Conservation (phyloP, 1,140 invertebrate genomes). For the Chironomus striatipennis region DNA sequence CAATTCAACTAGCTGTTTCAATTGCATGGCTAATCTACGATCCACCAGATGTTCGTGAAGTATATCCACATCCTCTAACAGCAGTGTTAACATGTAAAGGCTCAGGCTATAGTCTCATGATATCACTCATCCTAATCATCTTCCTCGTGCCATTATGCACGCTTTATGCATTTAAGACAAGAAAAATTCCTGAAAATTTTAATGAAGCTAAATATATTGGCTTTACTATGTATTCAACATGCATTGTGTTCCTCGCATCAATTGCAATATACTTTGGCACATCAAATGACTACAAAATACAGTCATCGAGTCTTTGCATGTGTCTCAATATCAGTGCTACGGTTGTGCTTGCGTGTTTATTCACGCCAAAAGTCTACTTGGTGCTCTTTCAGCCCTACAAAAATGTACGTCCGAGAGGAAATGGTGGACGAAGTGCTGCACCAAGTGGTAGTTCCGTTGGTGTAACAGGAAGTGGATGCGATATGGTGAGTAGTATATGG, state of each 20-base stretch:
- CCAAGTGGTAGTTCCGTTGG: neutral
- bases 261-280: constrained; percentile 76
- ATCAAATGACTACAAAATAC: constrained; percentile 53
- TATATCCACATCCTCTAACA: constrained; percentile 48
- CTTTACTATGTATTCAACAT: constrained; percentile 81
- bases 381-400: constrained; percentile 69
- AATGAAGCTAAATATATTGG: constrained; percentile 80
- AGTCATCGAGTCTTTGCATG: constrained; percentile 69
- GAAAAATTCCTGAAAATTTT: constrained; percentile 82
- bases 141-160: constrained; percentile 72
- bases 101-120: constrained; percentile 56
- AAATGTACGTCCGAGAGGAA: constrained; percentile 46
- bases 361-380: constrained; percentile 69
- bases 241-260: constrained; percentile 84
- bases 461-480: neutral
- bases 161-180: constrained; percentile 74
- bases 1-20: constrained; percentile 60
- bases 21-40: constrained; percentile 60
- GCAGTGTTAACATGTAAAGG: constrained; percentile 63
- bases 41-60: constrained; percentile 51
- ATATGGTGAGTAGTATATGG: constrained; percentile 21
- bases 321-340: constrained; percentile 70
- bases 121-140: constrained; percentile 71
- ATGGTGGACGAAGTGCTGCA: neutral
- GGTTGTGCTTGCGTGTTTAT: constrained; percentile 65